Percentiles rank a stretch among this genome's conserved stretches.
Conservation (phyloP, 2,888 invertebrate species). For the Stratiomys singularior region DNA sequence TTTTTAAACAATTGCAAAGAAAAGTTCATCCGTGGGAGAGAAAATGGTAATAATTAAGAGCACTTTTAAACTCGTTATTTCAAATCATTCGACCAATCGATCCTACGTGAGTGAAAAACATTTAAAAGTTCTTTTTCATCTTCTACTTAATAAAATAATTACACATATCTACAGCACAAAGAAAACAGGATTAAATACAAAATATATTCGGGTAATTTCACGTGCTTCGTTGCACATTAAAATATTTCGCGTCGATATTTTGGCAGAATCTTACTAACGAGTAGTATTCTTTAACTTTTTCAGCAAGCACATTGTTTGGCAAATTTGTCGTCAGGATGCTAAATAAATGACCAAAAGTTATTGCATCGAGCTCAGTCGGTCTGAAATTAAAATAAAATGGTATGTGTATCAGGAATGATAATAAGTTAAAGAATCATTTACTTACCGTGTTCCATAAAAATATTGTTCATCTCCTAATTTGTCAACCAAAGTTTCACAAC, state of each 20-base stretch:
- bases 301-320: constrained; percentile 83
- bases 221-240: constrained; percentile 58
- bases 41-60: no score
- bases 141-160: constrained; percentile 1
- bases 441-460: constrained; percentile 84
- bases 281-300: constrained; percentile 79
- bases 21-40: no score
- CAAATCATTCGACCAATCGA: no score
- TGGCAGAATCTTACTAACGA: constrained; percentile 84
- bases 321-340: constrained; percentile 90
- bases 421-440: constrained; percentile 53
- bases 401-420: constrained; percentile 6
- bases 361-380: constrained; percentile 94
- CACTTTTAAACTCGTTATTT: no score
- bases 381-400: constrained; percentile 66
- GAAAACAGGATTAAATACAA: constrained; percentile 14
- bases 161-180: background rate
- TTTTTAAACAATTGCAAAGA: no score
- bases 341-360: constrained; percentile 97
- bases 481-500: constrained; percentile 87
- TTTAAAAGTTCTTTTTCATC: no score
- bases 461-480: constrained; percentile 82
- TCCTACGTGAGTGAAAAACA: no score
- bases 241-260: constrained; percentile 85
- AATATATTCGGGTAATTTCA: constrained; percentile 6